Evolutionary conservation across 2,113 vertebrate species (phyloP).

Genomic region (Nicator chloris): DNA sequence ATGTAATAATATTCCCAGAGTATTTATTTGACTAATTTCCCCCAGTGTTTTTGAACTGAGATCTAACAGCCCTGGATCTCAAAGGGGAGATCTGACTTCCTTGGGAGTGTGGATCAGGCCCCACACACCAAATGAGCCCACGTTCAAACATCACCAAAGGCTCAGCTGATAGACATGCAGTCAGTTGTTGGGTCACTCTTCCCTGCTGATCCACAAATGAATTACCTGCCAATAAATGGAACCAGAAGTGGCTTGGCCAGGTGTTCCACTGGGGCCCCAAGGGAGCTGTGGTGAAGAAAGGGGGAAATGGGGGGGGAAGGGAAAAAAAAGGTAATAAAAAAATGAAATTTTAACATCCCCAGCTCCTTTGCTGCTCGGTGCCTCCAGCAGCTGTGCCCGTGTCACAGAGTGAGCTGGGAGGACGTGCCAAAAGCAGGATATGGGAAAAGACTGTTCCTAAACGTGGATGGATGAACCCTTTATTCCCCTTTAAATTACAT

Average conservation of each 20-base stretch:
- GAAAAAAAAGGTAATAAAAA: neutral
- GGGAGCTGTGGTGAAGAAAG: neutral
- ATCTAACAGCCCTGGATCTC: neutral
- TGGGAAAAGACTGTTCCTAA: neutral
- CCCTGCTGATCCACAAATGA: neutral
- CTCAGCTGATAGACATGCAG: neutral
- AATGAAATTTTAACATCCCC: neutral
- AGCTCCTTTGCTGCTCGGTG: neutral
- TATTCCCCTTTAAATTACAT: neutral
- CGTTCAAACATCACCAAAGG: neutral
- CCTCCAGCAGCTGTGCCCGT: neutral
- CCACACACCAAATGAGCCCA: neutral
- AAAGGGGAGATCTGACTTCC: neutral
- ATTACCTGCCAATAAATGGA: conserved; percentile 29
- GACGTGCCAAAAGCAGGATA: neutral
- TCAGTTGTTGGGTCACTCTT: neutral
- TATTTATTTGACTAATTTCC: conserved; percentile 26
- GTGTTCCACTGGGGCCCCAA: neutral
- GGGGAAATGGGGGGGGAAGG: neutral
- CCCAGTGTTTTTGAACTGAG: neutral
- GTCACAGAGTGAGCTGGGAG: neutral
- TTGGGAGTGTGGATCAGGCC: neutral
- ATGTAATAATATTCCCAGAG: neutral
- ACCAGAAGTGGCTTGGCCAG: conserved; percentile 12
- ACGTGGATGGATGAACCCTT: neutral